A percentile compares a stretch with the other conserved stretches of the same genome.
phyloP scores from a whole-genome alignment of 2,113 vertebrate species.

The Vimba vimba region DNA sequence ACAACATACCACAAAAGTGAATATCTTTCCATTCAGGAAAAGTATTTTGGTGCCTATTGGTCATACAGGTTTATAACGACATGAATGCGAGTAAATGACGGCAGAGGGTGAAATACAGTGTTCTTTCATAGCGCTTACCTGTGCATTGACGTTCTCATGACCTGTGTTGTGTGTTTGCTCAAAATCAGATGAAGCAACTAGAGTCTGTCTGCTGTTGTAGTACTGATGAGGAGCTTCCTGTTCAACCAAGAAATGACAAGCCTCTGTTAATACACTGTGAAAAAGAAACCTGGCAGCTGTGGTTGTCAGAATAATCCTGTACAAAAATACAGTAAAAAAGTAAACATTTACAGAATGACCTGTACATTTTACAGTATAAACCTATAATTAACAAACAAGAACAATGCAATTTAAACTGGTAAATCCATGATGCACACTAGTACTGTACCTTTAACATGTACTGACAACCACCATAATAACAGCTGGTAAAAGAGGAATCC shows the following conservation, averaged over 20 bases:
- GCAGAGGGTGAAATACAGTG: background rate
- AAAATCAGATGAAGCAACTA: conserved; percentile 71
- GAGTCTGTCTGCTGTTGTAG: conserved; percentile 82
- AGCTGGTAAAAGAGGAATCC: too few species aligned
- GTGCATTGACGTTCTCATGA: conserved; percentile 56
- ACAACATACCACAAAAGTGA: background rate
- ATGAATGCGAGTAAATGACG: background rate
- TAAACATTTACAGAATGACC: too few species aligned
- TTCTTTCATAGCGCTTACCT: conserved; percentile 64
- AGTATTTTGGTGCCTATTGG: background rate
- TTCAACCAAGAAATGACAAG: conserved; percentile 4
- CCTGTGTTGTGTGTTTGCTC: conserved; percentile 59
- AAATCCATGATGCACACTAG: too few species aligned
- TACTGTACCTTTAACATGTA: too few species aligned
- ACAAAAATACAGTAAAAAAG: too few species aligned
- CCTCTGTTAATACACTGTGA: background rate
- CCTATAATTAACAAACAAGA: too few species aligned
- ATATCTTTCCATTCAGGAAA: too few species aligned
- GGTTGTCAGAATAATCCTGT: too few species aligned
- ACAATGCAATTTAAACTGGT: too few species aligned
- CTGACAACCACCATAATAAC: too few species aligned
- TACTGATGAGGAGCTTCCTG: conserved; percentile 75
- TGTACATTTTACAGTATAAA: too few species aligned
- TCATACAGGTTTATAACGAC: background rate
- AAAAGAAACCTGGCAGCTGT: too few species aligned